phyloP scores from a whole-genome alignment of 2,888 invertebrate species.

The Drosophila tripunctata region DNA sequence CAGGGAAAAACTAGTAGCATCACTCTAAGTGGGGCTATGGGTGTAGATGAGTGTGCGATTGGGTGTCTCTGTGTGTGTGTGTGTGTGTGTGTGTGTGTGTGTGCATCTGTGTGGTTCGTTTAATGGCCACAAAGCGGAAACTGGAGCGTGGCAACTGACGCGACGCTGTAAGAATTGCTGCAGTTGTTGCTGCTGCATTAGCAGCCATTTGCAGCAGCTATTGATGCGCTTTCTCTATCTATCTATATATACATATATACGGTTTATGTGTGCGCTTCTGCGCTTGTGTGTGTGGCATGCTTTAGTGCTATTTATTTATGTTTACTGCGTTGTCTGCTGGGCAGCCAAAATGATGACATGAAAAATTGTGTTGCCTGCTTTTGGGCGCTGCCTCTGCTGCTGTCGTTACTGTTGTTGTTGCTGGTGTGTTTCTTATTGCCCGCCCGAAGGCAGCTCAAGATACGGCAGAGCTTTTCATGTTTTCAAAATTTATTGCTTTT shows the following conservation, averaged over 20 bases:
- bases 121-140: slow-evolving; percentile 76
- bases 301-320: slow-evolving; percentile 71
- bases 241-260: not conserved
- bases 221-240: slow-evolving; percentile 46
- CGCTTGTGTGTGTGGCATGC: slow-evolving; percentile 40
- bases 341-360: slow-evolving; percentile 71
- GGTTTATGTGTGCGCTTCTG: not conserved
- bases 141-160: slow-evolving; percentile 69
- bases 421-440: slow-evolving; percentile 44
- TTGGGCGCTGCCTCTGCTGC: slow-evolving; percentile 44
- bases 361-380: slow-evolving; percentile 69
- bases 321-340: slow-evolving; percentile 57
- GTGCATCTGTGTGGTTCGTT: slow-evolving; percentile 56
- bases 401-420: slow-evolving; percentile 11
- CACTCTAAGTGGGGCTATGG: slow-evolving; percentile 1
- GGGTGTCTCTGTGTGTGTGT: slow-evolving; percentile 31
- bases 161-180: slow-evolving; percentile 52
- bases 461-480: slow-evolving; percentile 31
- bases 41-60: not conserved
- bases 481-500: slow-evolving; percentile 63
- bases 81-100: slow-evolving; percentile 30
- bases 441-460: slow-evolving; percentile 27
- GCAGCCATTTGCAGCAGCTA: slow-evolving; percentile 74
- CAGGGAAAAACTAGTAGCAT: not conserved
- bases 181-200: slow-evolving; percentile 70